These are phyloP conservation scores for Ectropis grisescens DNA, from an alignment of 1,140 invertebrate species.

Conservation along the genomic window DNA sequence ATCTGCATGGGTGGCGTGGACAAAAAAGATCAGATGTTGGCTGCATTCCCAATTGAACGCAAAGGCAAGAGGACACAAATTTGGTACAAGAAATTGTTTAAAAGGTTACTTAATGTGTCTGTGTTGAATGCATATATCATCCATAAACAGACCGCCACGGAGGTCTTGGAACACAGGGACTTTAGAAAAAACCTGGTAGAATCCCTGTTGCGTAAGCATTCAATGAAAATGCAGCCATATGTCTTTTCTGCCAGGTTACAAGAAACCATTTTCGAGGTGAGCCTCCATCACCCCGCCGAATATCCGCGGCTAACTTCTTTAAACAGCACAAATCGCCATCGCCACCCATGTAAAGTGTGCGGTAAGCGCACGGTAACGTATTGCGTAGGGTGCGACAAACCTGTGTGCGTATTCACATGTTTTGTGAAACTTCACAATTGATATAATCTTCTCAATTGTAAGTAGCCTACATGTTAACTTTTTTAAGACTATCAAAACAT, in stretches of 20 bases:
- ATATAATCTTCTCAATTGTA: no score
- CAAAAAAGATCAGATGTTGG: constrained; percentile 20
- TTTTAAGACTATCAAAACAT: no score
- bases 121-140: constrained; percentile 9
- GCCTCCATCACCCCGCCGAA: background rate
- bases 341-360: background rate
- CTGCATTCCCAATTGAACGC: constrained; percentile 13
- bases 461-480: no score
- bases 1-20: constrained; percentile 18
- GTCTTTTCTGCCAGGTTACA: background rate
- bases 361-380: background rate
- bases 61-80: constrained; percentile 13
- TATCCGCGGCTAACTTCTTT: background rate
- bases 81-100: constrained; percentile 19
- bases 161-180: no score
- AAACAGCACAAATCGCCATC: background rate
- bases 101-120: constrained; percentile 10
- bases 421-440: no score
- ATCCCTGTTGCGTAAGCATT: background rate
- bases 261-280: background rate
- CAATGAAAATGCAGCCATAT: background rate
- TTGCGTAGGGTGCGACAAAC: constrained; percentile 5
- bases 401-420: constrained; percentile 1
- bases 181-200: background rate
- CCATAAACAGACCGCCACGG: no score